phyloP scores from a whole-genome alignment of 2,797 vertebrate species.

The Aeoliscus strigatus region DNA sequence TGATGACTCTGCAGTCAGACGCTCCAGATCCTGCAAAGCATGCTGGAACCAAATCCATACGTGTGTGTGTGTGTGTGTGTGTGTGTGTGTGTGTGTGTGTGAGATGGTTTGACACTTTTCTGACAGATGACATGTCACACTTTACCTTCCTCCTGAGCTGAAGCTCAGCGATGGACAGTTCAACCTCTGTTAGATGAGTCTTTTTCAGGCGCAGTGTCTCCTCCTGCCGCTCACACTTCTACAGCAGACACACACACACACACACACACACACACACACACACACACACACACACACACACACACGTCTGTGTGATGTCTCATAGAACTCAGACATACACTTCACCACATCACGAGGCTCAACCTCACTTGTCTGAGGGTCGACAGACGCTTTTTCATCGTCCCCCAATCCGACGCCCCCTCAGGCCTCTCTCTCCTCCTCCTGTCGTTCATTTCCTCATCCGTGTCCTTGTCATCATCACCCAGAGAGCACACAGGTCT shows the following conservation, averaged over 20 bases:
- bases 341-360: neutral
- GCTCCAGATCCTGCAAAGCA: slow-evolving; percentile 50
- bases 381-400: slow-evolving; percentile 32
- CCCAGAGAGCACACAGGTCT: slow-evolving; percentile 26
- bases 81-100: slow-evolving; percentile 2
- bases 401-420: slow-evolving; percentile 34
- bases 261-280: no score
- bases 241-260: slow-evolving; percentile 27
- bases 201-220: slow-evolving; percentile 51
- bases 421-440: slow-evolving; percentile 15
- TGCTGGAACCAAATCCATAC: slow-evolving; percentile 47
- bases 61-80: no score
- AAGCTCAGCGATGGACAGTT: slow-evolving; percentile 53
- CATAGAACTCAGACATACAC: no score
- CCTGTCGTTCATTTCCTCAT: slow-evolving; percentile 28
- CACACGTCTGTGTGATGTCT: no score
- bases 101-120: slow-evolving; percentile 2
- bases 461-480: slow-evolving; percentile 37
- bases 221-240: slow-evolving; percentile 66
- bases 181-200: slow-evolving; percentile 51
- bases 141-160: slow-evolving; percentile 61
- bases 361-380: slow-evolving; percentile 44
- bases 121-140: neutral
- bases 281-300: no score
- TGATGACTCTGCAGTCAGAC: slow-evolving; percentile 25